Percentiles rank a stretch among this genome's conserved stretches.
These are phyloP conservation scores for Urocyon cinereoargenteus DNA, from an alignment of 2,797 vertebrate genomes.

Conservation along the genomic window DNA sequence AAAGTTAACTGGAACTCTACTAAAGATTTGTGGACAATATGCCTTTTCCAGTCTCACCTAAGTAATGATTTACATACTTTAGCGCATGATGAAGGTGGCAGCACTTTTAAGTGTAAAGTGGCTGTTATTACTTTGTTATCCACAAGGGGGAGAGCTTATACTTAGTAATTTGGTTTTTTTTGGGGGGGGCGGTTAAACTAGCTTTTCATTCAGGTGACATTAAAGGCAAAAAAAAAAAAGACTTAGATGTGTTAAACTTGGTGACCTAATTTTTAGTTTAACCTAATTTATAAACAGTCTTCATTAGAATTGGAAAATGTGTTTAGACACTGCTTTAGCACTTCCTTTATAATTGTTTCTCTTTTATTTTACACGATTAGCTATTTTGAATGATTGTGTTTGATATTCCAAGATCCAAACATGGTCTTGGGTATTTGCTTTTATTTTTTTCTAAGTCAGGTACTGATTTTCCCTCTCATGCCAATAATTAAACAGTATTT, in stretches of 20 bases:
- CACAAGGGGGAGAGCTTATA: slow-evolving; percentile 86
- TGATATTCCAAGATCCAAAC: slow-evolving; percentile 48
- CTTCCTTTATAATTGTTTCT: not conserved
- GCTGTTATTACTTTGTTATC: slow-evolving; percentile 72
- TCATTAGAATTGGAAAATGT: slow-evolving; percentile 12
- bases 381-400: slow-evolving; percentile 45
- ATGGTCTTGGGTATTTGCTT: not conserved
- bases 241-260: not conserved
- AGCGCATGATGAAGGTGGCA: not conserved
- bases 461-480: not conserved
- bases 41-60: not conserved
- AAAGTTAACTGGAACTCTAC: not conserved
- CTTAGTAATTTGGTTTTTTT: slow-evolving; percentile 30
- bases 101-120: not conserved
- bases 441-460: slow-evolving; percentile 64
- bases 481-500: slow-evolving; percentile 55
- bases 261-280: slow-evolving; percentile 22
- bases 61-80: slow-evolving; percentile 38
- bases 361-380: slow-evolving; percentile 32
- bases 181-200: not conserved
- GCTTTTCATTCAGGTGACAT: slow-evolving; percentile 45
- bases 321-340: not conserved
- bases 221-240: slow-evolving; percentile 22
- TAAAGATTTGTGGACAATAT: slow-evolving; percentile 9
- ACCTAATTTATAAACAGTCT: slow-evolving; percentile 8